Conservation (phyloP, 2,113 vertebrate genomes). For the Channa maculata region DNA sequence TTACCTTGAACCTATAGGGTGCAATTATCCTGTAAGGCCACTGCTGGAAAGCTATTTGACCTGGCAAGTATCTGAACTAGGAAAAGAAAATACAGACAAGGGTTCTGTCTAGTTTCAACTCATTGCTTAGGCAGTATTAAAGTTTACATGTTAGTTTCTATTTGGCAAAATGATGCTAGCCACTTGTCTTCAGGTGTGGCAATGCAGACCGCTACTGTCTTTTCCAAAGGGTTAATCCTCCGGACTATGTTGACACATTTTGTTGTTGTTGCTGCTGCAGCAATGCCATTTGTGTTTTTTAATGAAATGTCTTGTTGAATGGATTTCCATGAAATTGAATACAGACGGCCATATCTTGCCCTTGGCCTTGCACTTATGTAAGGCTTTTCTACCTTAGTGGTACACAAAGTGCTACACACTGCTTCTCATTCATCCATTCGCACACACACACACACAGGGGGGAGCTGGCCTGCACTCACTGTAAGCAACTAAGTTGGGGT, state of each 20-base stretch:
- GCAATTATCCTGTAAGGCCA: slow-evolving; percentile 1
- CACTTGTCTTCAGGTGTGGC: too few relatives aligned
- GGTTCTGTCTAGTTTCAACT: too few relatives aligned
- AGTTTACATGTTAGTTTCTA: too few relatives aligned
- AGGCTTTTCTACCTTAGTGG: too few relatives aligned
- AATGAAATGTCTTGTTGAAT: neutral
- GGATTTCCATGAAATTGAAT: neutral
- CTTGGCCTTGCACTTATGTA: too few relatives aligned
- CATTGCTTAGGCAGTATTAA: too few relatives aligned
- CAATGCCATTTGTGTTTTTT: neutral
- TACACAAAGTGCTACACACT: too few relatives aligned
- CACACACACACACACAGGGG: too few relatives aligned
- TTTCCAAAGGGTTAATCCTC: too few relatives aligned
- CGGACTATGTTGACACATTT: neutral
- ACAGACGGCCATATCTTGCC: neutral
- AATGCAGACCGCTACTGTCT: neutral
- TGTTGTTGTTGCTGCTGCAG: neutral
- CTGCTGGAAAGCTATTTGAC: neutral
- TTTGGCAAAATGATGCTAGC: neutral
- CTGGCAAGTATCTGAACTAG: neutral
- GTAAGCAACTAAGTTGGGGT: too few relatives aligned
- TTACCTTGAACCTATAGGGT: slow-evolving; percentile 9
- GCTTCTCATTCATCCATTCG: too few relatives aligned
- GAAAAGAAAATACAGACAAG: neutral
- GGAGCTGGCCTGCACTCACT: too few relatives aligned